Evolutionary conservation across 1,140 invertebrate genomes (phyloP).

Genomic region (Euwallacea similis): DNA sequence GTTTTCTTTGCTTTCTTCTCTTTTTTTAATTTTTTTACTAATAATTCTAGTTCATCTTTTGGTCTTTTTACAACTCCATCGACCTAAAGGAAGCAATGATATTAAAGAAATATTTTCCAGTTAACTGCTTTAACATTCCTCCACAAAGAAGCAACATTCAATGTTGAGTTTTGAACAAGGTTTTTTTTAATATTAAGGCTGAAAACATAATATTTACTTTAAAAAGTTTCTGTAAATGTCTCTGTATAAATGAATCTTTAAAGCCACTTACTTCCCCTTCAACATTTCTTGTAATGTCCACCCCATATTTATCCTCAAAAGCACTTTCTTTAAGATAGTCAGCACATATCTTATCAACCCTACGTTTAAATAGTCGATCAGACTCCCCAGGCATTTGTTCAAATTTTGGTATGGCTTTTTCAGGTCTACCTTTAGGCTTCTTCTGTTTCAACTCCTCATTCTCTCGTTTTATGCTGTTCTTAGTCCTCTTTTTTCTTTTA

Average conservation of each 20-base stretch:
- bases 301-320: slow-evolving; percentile 61
- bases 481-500: slow-evolving; percentile 43
- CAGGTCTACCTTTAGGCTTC: slow-evolving; percentile 49
- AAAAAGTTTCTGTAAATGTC: too few species aligned
- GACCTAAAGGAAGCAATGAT: slow-evolving; percentile 40
- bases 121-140: too few species aligned
- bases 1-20: slow-evolving; percentile 53
- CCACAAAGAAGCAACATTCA: too few species aligned
- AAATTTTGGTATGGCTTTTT: slow-evolving; percentile 57
- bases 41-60: slow-evolving; percentile 55
- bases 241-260: too few species aligned
- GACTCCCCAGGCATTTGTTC: slow-evolving; percentile 56
- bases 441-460: slow-evolving; percentile 12
- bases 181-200: too few species aligned
- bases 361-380: slow-evolving; percentile 53
- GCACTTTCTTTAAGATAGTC: slow-evolving; percentile 56
- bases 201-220: too few species aligned
- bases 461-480: not conserved
- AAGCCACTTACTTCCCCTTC: slow-evolving; percentile 51
- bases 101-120: too few species aligned
- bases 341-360: slow-evolving; percentile 56
- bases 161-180: too few species aligned
- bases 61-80: slow-evolving; percentile 53
- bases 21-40: slow-evolving; percentile 49
- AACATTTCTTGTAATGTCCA: slow-evolving; percentile 57